Conservation (phyloP, 2,113 vertebrate genomes). For the Laticauda colubrina region DNA sequence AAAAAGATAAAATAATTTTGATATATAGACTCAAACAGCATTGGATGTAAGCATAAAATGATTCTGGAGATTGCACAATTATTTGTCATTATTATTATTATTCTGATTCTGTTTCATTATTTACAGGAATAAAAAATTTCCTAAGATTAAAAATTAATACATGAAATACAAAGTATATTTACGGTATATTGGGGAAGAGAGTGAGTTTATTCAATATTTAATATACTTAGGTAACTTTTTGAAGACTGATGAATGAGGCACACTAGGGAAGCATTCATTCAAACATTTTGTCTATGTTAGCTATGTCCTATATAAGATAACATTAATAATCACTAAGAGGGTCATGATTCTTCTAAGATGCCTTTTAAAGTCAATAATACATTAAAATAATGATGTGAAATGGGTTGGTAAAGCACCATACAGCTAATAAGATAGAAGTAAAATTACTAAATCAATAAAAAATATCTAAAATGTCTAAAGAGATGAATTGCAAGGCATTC, state of each 20-base stretch:
- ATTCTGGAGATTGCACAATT: not conserved
- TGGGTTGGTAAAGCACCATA: not conserved
- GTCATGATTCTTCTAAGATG: constrained; percentile 5
- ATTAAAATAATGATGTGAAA: constrained; percentile 1
- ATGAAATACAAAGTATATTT: not conserved
- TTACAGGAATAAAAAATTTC: not conserved
- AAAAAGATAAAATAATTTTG: not conserved
- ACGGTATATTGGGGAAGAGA: not conserved
- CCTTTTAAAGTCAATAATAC: not conserved
- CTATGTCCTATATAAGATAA: constrained; percentile 7
- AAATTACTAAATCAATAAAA: constrained; percentile 1
- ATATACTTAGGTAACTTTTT: not conserved
- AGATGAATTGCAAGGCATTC: not conserved
- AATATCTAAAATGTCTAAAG: not conserved
- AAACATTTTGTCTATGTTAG: not conserved
- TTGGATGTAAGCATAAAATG: not conserved
- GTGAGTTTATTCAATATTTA: not conserved
- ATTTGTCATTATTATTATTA: not conserved
- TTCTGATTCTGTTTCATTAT: not conserved
- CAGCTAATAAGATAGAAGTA: constrained; percentile 19
- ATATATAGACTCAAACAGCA: not conserved
- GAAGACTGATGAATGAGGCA: not conserved
- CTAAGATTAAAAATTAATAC: not conserved
- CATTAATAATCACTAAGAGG: constrained; percentile 28
- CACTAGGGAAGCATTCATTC: not conserved